Percentiles rank a stretch among this genome's conserved stretches.
Evolutionary conservation across 2,797 vertebrate species (phyloP).

Genomic region (Columba guinea): DNA sequence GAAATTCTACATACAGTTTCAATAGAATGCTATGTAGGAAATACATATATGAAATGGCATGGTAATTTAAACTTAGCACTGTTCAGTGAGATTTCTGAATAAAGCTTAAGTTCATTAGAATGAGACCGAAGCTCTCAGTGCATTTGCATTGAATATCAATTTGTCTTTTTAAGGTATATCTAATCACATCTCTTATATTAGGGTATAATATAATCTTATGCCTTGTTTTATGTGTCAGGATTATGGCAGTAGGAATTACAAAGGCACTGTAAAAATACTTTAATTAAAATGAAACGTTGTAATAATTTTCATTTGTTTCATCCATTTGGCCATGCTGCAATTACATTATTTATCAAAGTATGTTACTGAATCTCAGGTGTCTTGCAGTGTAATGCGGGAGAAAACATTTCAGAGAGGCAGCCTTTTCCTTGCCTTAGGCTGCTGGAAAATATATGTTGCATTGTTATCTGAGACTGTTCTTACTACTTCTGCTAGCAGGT

Average conservation of each 20-base stretch:
- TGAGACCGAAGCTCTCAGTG: neutral
- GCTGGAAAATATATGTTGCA: neutral
- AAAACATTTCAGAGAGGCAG: neutral
- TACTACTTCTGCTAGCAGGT: neutral
- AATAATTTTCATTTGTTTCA: neutral
- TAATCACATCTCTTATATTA: neutral
- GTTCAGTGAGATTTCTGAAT: constrained; percentile 2
- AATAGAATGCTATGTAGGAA: neutral
- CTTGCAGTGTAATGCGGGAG: neutral
- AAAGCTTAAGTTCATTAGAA: neutral
- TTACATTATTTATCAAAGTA: neutral
- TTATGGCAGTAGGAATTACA: neutral
- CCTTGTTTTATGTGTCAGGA: neutral
- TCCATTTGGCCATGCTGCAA: neutral
- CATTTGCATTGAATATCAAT: neutral
- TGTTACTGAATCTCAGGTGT: neutral
- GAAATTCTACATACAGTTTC: neutral
- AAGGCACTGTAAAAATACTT: neutral
- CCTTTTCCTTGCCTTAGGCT: neutral
- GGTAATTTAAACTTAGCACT: neutral
- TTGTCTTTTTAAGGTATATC: neutral
- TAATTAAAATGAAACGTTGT: neutral
- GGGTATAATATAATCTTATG: neutral
- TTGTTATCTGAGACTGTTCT: neutral
- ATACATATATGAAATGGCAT: neutral